These are phyloP conservation scores for Aradus depressus DNA, from an alignment of 2,888 invertebrate genomes.

Conservation along the genomic window DNA sequence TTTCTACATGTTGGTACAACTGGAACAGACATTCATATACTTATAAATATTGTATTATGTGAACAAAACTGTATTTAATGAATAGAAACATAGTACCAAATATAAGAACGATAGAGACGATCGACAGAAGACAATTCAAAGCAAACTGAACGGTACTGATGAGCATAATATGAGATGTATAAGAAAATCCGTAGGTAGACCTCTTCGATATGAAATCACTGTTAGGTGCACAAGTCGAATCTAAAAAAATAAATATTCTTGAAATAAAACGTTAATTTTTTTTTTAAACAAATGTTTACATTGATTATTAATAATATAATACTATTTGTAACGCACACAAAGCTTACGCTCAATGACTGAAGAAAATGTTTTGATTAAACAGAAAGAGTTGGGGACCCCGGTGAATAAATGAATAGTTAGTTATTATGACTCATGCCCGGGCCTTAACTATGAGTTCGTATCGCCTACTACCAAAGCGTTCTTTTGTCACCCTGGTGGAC, in stretches of 20 bases:
- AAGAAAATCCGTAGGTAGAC: neutral
- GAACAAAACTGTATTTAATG: neutral
- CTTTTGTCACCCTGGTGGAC: too few species aligned
- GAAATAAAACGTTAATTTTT: neutral
- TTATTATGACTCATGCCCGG: too few species aligned
- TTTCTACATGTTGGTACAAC: conserved; percentile 1
- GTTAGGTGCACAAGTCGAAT: neutral
- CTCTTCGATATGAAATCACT: neutral
- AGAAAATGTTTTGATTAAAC: too few species aligned
- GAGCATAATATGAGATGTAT: conserved; percentile 1
- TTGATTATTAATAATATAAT: too few species aligned
- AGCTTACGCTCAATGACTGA: too few species aligned
- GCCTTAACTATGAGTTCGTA: too few species aligned
- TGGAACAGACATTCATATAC: neutral
- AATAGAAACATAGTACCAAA: neutral
- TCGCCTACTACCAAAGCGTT: too few species aligned
- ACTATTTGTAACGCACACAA: too few species aligned
- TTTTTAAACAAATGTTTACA: too few species aligned
- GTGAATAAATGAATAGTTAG: too few species aligned
- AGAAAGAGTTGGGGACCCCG: too few species aligned
- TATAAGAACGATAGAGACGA: neutral
- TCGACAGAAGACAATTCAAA: neutral
- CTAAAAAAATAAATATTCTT: neutral
- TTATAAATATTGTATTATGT: neutral
- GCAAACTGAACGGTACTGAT: conserved; percentile 2